Evolutionary conservation across 1,140 invertebrate species (phyloP).

Genomic region (Temnothorax curvispinosus): DNA sequence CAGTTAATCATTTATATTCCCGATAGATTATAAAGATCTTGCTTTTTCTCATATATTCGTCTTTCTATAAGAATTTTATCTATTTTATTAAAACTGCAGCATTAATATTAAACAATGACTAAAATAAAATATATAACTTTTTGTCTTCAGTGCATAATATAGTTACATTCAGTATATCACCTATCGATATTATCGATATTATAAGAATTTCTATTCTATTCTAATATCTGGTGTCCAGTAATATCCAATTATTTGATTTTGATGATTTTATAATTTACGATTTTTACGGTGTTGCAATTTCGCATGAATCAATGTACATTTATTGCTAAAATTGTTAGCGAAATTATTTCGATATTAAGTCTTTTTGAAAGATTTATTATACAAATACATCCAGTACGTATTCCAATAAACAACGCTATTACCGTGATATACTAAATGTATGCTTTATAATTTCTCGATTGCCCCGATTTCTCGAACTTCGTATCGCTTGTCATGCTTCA

Average conservation of each 20-base stretch:
- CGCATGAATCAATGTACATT: not conserved
- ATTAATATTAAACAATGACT: not conserved
- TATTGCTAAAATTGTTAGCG: not conserved
- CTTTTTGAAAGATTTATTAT: not conserved
- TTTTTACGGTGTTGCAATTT: not conserved
- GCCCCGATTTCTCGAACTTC: not conserved
- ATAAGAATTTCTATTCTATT: too few relatives aligned
- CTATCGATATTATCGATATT: too few relatives aligned
- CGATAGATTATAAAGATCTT: not conserved
- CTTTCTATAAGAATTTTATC: not conserved
- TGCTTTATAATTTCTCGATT: not conserved
- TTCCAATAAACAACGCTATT: not conserved
- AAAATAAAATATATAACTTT: not conserved
- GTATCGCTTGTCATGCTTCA: not conserved
- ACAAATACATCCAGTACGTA: not conserved
- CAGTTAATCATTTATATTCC: not conserved
- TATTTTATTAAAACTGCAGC: not conserved
- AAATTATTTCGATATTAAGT: not conserved
- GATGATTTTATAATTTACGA: not conserved
- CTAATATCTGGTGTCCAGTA: too few relatives aligned
- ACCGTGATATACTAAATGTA: not conserved
- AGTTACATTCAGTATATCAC: too few relatives aligned
- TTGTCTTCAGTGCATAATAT: not conserved
- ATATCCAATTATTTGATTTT: not conserved
- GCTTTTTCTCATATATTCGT: not conserved